phyloP scores from a whole-genome alignment of 2,113 vertebrate genomes.

The Paramisgurnus dabryanus region DNA sequence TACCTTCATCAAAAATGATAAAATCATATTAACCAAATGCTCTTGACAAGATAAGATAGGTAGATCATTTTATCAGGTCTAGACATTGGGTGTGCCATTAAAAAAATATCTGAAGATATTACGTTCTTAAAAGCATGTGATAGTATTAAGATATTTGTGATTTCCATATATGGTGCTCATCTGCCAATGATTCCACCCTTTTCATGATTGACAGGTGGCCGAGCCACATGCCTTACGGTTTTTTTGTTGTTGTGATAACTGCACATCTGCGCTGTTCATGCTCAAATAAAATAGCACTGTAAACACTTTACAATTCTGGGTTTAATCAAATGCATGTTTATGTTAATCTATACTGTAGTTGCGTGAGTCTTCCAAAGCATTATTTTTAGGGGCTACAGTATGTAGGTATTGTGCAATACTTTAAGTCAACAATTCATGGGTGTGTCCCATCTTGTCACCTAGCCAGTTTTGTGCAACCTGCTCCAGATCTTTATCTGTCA shows the following conservation, averaged over 20 bases:
- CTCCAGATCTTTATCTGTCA: conserved; percentile 14
- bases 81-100: neutral
- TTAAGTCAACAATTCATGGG: conserved; percentile 2
- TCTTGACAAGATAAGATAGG: neutral
- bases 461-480: neutral
- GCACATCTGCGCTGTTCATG: neutral
- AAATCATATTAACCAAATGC: no score
- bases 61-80: conserved; percentile 3
- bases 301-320: neutral
- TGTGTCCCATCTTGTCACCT: conserved; percentile 2
- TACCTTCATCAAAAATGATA: no score
- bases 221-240: neutral
- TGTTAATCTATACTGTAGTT: neutral
- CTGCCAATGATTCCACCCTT: neutral
- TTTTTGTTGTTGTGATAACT: neutral
- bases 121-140: neutral
- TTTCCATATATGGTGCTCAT: neutral
- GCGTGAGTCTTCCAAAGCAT: neutral
- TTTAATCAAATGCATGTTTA: neutral
- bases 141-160: neutral
- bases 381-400: neutral
- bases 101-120: neutral
- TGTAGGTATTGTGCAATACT: neutral
- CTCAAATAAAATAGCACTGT: neutral
- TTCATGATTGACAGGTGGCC: conserved; percentile 5